Conservation (phyloP, 2,888 invertebrate genomes). For the Drosophila bunnanda region DNA sequence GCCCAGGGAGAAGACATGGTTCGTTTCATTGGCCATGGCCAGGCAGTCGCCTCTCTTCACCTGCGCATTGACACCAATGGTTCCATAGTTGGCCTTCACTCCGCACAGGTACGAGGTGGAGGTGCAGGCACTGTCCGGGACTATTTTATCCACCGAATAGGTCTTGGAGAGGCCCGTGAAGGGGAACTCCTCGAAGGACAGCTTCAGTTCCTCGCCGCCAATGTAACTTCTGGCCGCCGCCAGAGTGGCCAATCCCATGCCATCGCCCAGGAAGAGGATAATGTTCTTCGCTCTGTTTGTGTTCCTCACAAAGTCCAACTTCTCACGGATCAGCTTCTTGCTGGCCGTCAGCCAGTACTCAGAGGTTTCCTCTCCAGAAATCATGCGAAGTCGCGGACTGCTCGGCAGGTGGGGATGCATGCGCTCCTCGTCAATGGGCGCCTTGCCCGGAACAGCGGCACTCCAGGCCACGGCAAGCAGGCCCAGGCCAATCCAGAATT, state of each 20-base stretch:
- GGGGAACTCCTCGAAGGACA: slow-evolving; percentile 92
- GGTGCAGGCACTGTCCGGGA: slow-evolving; percentile 93
- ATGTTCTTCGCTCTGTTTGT: slow-evolving; percentile 89
- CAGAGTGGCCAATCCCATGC: slow-evolving; percentile 93
- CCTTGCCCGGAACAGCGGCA: slow-evolving; percentile 58
- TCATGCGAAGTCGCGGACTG: background rate
- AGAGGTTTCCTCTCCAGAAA: slow-evolving; percentile 55
- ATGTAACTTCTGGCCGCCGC: slow-evolving; percentile 91
- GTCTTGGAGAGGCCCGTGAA: slow-evolving; percentile 90
- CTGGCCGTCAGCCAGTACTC: slow-evolving; percentile 73
- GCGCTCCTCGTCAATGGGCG: slow-evolving; percentile 34
- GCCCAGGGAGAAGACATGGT: slow-evolving; percentile 89
- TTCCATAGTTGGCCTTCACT: slow-evolving; percentile 91
- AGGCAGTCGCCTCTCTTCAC: slow-evolving; percentile 88
- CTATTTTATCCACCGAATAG: slow-evolving; percentile 90
- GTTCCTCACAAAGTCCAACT: slow-evolving; percentile 69
- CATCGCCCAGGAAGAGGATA: slow-evolving; percentile 93
- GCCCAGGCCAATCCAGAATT: slow-evolving; percentile 13
- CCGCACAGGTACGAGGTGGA: slow-evolving; percentile 92
- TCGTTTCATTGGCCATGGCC: slow-evolving; percentile 86
- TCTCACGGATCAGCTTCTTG: slow-evolving; percentile 69
- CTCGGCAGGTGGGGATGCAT: slow-evolving; percentile 73
- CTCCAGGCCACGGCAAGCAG: slow-evolving; percentile 41
- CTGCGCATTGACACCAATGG: slow-evolving; percentile 90
- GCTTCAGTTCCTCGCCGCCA: slow-evolving; percentile 90